Evolutionary conservation across 2,888 invertebrate species (phyloP), one percentile per base, ranked within the genome.

Genomic region (Strigamia transsilvanica): DNA sequence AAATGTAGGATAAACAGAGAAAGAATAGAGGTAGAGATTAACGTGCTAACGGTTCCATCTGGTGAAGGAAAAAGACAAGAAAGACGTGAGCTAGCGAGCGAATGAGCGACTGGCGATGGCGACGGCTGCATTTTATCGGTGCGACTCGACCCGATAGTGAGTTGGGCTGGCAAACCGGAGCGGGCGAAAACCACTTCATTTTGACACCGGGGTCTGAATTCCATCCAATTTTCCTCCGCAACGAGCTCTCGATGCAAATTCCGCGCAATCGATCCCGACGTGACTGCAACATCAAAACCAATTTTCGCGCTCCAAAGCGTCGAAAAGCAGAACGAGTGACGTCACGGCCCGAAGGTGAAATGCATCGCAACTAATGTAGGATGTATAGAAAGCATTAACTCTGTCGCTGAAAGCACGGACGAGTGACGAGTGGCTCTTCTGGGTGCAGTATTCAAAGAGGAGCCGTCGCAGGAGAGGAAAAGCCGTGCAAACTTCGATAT

Each of bases 141-240:
- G 27, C 66, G 66, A 66, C 66, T 66, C 66, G 66, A 66, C 66
- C 66, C 66, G 66, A 66, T 66, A 66, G 66, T 32, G 66, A 66
- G 66, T 66, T 32, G 66, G 66, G 66, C 32, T 66, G 66, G 66
- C 66, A 32, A 27, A 66, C 27, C 66, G 66, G 66, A 66, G 66
- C 66, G 23, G 66, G 23, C 66, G 66, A 66, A 66, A 66, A 66
- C 66, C 66, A 66, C 66, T 66, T 66, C 66, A 66, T 66, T 66
- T 66, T 66, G 66, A 66, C 66, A 66, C 66, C 66, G 66, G 27
- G 66, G 27, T 66, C 66, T 66, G 66, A 66, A 66, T 66, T 66
- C 66, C 66, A 66, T 66, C 66, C 66, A 66, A 66, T 66, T 66
- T 66, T 66, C 27, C 66, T 66, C 66, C 66, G 66, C 66, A 66